A percentile compares a stretch with the other conserved stretches of the same genome.
Conservation (phyloP, 2,113 vertebrate species). For the Notothenia coriiceps region DNA sequence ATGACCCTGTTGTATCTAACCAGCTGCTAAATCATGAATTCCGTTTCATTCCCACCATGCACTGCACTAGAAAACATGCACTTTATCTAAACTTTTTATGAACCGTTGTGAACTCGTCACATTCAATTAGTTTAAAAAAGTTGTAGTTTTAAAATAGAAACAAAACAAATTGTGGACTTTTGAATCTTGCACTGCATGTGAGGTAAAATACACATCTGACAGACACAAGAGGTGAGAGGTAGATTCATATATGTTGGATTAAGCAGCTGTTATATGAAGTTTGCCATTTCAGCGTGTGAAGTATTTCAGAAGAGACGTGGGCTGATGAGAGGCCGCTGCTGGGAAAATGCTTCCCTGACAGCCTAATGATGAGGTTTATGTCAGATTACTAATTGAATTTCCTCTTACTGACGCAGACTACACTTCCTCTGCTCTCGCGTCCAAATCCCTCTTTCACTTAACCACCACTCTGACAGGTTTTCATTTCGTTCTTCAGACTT, state of each 20-base stretch:
- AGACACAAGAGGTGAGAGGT: conserved; percentile 51
- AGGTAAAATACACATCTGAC: background rate
- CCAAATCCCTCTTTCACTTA: conserved; percentile 31
- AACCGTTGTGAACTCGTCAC: background rate
- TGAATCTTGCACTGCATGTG: background rate
- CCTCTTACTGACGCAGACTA: conserved; percentile 65
- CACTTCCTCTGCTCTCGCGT: conserved; percentile 44
- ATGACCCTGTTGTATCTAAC: conserved; percentile 60
- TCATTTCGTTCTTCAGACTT: background rate
- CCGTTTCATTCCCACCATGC: conserved; percentile 64
- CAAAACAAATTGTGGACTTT: background rate
- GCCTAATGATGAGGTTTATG: conserved; percentile 74
- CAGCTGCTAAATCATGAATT: conserved; percentile 78
- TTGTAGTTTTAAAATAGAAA: conserved; percentile 3
- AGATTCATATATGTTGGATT: conserved; percentile 13
- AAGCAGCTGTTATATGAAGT: conserved; percentile 41
- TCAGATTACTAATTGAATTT: conserved; percentile 76
- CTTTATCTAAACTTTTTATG: conserved; percentile 14
- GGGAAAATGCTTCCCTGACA: conserved; percentile 77
- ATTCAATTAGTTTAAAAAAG: background rate
- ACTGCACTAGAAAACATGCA: conserved; percentile 27
- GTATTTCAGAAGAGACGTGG: conserved; percentile 56
- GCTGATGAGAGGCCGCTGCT: conserved; percentile 65
- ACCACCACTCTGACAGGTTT: conserved; percentile 19
- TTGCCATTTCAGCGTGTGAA: conserved; percentile 51